Conservation (phyloP, 2,888 invertebrate genomes). For the Scaptomyza tumidula region DNA sequence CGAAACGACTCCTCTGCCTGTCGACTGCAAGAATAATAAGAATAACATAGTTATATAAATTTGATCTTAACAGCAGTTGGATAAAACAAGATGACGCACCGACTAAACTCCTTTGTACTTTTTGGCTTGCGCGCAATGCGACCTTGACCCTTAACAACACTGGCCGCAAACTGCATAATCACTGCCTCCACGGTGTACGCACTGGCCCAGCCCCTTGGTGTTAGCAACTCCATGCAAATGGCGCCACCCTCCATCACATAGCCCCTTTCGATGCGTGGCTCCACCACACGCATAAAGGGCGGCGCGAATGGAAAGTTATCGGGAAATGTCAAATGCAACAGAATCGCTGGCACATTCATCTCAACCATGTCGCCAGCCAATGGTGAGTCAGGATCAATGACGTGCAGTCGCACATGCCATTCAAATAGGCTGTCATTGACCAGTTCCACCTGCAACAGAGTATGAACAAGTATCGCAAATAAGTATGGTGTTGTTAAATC, state of each 20-base stretch:
- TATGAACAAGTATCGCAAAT: not conserved
- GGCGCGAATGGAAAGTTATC: constrained; percentile 96
- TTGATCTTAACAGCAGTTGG: not conserved
- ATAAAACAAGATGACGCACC: constrained; percentile 62
- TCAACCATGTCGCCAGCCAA: constrained; percentile 92
- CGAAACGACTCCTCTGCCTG: constrained; percentile 95
- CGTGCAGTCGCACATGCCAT: constrained; percentile 93
- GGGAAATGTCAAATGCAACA: constrained; percentile 92
- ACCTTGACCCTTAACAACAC: constrained; percentile 94
- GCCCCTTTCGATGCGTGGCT: constrained; percentile 92
- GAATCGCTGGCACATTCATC: constrained; percentile 89
- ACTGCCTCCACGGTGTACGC: constrained; percentile 89
- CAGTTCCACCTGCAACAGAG: constrained; percentile 87
- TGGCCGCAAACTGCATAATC: constrained; percentile 95
- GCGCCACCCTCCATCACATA: constrained; percentile 96
- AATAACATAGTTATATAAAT: not conserved
- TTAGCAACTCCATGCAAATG: constrained; percentile 94
- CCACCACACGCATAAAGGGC: constrained; percentile 93
- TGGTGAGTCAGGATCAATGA: constrained; percentile 93
- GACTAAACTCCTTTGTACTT: constrained; percentile 91
- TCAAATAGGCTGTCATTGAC: constrained; percentile 94
- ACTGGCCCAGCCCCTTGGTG: constrained; percentile 93
- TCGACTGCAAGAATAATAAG: constrained; percentile 84
- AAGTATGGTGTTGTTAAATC: too few relatives aligned
- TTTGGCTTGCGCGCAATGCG: constrained; percentile 92